phyloP scores from a whole-genome alignment of 2,888 invertebrate species.

The Polydrusus pterygomalis region DNA sequence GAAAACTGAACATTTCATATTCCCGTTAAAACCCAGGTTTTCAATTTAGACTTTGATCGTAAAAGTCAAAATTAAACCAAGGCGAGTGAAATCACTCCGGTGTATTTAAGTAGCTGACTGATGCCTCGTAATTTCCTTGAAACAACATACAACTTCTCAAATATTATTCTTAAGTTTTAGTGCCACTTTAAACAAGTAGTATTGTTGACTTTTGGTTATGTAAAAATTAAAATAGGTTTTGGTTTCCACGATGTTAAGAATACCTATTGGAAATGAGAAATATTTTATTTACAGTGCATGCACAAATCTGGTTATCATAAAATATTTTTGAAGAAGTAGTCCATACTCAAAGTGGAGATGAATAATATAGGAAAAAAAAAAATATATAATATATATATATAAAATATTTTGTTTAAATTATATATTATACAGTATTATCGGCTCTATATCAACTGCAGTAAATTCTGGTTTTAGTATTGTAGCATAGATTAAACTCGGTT shows the following conservation, averaged over 20 bases:
- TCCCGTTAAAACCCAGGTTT: background rate
- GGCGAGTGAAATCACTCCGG: conserved; percentile 25
- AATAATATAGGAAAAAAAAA: too few relatives aligned
- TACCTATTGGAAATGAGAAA: background rate
- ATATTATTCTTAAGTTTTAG: conserved; percentile 49
- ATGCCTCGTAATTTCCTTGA: conserved; percentile 39
- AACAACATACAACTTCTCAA: conserved; percentile 45
- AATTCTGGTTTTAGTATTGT: too few relatives aligned
- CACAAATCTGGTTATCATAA: too few relatives aligned
- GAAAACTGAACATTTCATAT: background rate
- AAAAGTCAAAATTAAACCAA: conserved; percentile 33
- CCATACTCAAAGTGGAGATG: too few relatives aligned
- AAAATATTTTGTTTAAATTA: too few relatives aligned
- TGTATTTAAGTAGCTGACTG: conserved; percentile 42
- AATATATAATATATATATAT: too few relatives aligned
- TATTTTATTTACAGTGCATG: too few relatives aligned
- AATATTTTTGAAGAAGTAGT: too few relatives aligned
- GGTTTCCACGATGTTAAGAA: conserved; percentile 2
- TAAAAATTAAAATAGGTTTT: conserved; percentile 13
- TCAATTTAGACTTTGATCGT: conserved; percentile 13
- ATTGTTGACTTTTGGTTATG: conserved; percentile 29
- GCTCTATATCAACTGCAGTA: too few relatives aligned
- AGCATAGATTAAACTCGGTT: too few relatives aligned
- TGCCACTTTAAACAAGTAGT: conserved; percentile 36
- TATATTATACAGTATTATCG: too few relatives aligned